Evolutionary conservation across 2,888 invertebrate genomes (phyloP).

Genomic region (Branchellion lobata): DNA sequence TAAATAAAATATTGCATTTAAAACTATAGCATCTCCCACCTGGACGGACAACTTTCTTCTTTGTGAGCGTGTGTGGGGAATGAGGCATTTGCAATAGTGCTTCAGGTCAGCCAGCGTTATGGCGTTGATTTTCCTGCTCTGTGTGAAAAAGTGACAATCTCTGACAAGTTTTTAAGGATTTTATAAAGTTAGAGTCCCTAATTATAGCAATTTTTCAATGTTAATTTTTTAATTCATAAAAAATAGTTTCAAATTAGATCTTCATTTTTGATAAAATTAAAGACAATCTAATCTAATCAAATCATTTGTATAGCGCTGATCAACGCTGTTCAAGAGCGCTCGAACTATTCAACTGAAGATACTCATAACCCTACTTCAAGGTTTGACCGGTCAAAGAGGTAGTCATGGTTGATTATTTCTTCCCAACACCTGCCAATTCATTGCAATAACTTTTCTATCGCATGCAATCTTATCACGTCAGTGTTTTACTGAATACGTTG

Average conservation of each 20-base stretch:
- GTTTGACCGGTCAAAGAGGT: constrained; percentile 10
- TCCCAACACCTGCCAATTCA: constrained; percentile 24
- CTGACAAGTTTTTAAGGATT: too few relatives aligned
- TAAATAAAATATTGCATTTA: too few relatives aligned
- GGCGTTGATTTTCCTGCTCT: background rate
- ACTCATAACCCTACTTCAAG: background rate
- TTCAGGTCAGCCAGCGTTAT: constrained; percentile 2
- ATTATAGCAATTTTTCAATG: background rate
- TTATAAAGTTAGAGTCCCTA: background rate
- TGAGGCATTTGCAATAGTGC: constrained; percentile 1
- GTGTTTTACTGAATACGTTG: too few relatives aligned
- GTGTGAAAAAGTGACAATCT: background rate
- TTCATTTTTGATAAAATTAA: background rate
- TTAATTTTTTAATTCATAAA: background rate
- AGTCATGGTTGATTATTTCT: constrained; percentile 31
- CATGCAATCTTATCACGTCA: too few relatives aligned
- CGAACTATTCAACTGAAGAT: background rate
- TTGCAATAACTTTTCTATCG: too few relatives aligned
- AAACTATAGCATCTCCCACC: background rate
- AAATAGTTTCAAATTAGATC: background rate
- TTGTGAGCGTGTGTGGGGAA: background rate
- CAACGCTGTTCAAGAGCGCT: too few relatives aligned
- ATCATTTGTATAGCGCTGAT: too few relatives aligned
- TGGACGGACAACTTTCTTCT: constrained; percentile 36
- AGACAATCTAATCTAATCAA: too few relatives aligned